These are phyloP conservation scores for Dasyornis broadbenti DNA, from an alignment of 2,113 vertebrate genomes.

Conservation along the genomic window DNA sequence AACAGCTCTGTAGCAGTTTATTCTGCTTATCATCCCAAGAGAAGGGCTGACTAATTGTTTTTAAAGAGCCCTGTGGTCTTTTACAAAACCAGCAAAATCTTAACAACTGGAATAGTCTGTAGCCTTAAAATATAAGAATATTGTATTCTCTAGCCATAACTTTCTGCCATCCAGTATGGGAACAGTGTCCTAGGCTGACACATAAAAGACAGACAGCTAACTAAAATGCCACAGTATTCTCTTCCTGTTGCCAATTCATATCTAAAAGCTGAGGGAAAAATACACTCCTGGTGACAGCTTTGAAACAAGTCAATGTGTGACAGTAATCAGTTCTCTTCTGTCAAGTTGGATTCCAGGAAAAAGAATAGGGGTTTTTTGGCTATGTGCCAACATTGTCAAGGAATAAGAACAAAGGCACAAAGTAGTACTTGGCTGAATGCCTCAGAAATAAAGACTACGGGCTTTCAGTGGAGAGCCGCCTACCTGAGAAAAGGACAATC, in stretches of 20 bases:
- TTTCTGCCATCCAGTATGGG: neutral
- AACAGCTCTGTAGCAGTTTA: neutral
- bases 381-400: neutral
- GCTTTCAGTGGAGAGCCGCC: neutral
- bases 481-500: neutral
- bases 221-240: neutral
- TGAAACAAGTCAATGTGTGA: constrained; percentile 19
- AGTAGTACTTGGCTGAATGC: neutral
- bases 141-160: neutral
- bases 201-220: neutral
- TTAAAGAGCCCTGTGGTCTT: neutral
- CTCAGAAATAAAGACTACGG: neutral
- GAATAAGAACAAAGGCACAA: neutral
- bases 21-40: neutral
- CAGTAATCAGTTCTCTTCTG: constrained; percentile 46
- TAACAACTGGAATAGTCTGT: neutral
- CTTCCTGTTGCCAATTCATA: constrained; percentile 13
- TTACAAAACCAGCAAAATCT: neutral
- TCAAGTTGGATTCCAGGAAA: neutral
- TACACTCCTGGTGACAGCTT: constrained; percentile 7
- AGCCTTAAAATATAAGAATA: neutral
- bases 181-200: neutral
- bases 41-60: neutral
- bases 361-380: neutral
- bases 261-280: constrained; percentile 3